Conservation (phyloP, 2,113 vertebrate species). For the Ophiodon elongatus region DNA sequence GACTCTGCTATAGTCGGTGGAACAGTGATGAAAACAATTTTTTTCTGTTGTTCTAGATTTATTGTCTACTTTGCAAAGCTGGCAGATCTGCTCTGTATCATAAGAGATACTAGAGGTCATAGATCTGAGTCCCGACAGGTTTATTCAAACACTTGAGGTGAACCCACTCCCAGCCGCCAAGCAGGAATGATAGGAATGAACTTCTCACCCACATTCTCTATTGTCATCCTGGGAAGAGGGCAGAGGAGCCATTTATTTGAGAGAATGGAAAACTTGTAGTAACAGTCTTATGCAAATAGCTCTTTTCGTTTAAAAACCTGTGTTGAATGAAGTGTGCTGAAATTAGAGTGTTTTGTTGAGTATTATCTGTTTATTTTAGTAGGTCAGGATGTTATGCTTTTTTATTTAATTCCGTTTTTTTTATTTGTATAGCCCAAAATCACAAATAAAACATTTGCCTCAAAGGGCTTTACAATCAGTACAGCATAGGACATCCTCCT, state of each 20-base stretch:
- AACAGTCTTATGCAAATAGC: neutral
- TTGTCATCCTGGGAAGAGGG: constrained; percentile 33
- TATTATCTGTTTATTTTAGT: neutral
- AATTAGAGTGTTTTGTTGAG: neutral
- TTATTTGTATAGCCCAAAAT: no score
- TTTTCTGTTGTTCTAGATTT: neutral
- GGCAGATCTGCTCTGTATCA: constrained; percentile 9
- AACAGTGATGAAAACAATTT: constrained; percentile 7
- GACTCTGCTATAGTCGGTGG: neutral
- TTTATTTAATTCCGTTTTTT: neutral
- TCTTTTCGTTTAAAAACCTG: neutral
- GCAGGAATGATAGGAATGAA: constrained; percentile 56
- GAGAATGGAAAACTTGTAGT: neutral
- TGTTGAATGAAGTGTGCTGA: neutral
- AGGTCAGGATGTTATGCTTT: neutral
- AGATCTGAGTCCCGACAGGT: constrained; percentile 43
- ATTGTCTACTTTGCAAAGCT: neutral
- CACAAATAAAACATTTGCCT: no score
- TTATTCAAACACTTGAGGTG: constrained; percentile 45
- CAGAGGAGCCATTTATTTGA: neutral
- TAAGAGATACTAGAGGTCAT: constrained; percentile 10
- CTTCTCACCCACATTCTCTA: constrained; percentile 21
- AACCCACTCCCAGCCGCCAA: constrained; percentile 46
- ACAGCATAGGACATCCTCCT: neutral
- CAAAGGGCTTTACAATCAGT: neutral